A percentile compares a stretch with the other conserved stretches of the same genome.
These are phyloP conservation scores for Tinamus major DNA, from an alignment of 2,797 vertebrate genomes.

Conservation along the genomic window DNA sequence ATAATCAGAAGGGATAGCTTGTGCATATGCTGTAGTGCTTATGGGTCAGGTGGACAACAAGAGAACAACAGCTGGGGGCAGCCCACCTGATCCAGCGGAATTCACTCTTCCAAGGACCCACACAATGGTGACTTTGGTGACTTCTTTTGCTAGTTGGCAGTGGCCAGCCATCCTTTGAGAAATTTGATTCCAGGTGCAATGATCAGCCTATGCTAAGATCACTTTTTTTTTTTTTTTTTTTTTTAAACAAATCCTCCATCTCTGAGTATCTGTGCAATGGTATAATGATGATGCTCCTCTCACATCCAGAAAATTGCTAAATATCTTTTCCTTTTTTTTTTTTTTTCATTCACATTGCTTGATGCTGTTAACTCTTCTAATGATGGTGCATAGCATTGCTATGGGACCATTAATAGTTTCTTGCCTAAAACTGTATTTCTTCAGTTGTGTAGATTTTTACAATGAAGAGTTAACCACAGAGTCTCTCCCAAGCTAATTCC, in stretches of 20 bases:
- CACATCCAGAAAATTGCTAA: not conserved
- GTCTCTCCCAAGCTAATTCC: not conserved
- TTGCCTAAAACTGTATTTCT: not conserved
- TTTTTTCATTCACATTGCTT: not conserved
- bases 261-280: not conserved
- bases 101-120: not conserved
- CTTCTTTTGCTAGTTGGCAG: not conserved
- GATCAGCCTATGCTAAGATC: not conserved
- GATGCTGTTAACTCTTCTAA: not conserved
- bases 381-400: not conserved
- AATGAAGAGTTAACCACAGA: not conserved
- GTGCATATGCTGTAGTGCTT: not conserved
- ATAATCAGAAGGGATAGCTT: not conserved
- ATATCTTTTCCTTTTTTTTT: not conserved
- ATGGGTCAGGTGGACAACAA: not conserved
- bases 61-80: not conserved
- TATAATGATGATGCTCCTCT: not conserved
- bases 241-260: not conserved
- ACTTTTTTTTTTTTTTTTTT: not conserved
- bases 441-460: not conserved
- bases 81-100: not conserved
- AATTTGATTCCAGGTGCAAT: not conserved
- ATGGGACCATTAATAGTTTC: not conserved
- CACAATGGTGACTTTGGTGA: fast-evolving
- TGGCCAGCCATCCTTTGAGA: not conserved